Evolutionary conservation across 2,888 invertebrate species (phyloP), one percentile per base, ranked within the genome.

Genomic region (Onchidella celtica): DNA sequence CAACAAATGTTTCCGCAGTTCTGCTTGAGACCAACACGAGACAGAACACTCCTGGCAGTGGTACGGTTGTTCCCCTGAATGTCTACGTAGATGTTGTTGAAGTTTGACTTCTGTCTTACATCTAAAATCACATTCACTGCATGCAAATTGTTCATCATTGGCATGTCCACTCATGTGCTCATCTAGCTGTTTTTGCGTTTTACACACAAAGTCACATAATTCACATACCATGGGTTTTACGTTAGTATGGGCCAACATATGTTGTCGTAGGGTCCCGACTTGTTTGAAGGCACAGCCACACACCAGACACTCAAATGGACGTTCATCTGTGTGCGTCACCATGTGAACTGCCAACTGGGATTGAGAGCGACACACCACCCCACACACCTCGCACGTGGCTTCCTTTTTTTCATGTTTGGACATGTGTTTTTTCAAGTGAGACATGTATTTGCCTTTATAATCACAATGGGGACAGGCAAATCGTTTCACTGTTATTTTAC

Each of bases 201-300:
- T 21, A 47, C 72, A 72, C 32, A 32, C 29, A 11, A 72, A 32
- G 32, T 57, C 57, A 57, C 57, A 57, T 3, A 72, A 14, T 21
- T 32, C 32, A 9, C 72, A 72, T 29, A 57, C 11, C 47, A 40
- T 21, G 21, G 21, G 40, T 21, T n/a, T 27, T 3, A 69, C 40
- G 32, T 72, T 72, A 29, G 72, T 72, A 57, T 72, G 72, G 17
- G 57, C 21, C 14, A 57, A 57, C 72, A 72, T 72, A n/a, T 72
- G 72, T 32, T 72, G 55, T 2, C 29, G 55, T 4, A 72, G 57
- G 21, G 57, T 29, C 21, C 3, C 11, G 9, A 72, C 32, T 21
- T 57, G 57, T 32, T 32, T 32, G 57, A 72, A 72, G 2, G 57
- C 57, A 57, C 32, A 47, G 3, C 34, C 32, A 32, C 72, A 72